phyloP scores from a whole-genome alignment of 2,888 invertebrate genomes.

The Rhamphomyia laevipes region DNA sequence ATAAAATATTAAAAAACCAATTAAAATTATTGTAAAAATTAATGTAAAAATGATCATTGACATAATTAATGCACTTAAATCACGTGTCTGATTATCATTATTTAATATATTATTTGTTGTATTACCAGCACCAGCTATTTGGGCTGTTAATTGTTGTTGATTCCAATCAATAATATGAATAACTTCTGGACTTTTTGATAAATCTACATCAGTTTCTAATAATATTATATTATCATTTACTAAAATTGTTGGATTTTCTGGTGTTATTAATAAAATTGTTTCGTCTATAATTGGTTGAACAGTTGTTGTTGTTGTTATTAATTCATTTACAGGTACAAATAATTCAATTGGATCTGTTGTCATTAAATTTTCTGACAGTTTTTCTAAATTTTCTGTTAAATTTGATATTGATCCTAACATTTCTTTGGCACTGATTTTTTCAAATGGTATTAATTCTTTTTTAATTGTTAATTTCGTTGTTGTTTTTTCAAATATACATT shows the following conservation, averaged over 20 bases:
- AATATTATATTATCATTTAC: too few species aligned
- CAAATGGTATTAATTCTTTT: neutral
- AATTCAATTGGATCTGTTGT: slow-evolving; percentile 11
- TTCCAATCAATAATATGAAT: slow-evolving; percentile 33
- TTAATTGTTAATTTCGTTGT: slow-evolving; percentile 1
- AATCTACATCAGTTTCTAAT: neutral
- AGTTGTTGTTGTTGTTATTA: too few species aligned
- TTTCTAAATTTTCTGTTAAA: slow-evolving; percentile 31
- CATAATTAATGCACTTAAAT: slow-evolving; percentile 26
- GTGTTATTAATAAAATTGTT: slow-evolving; percentile 32
- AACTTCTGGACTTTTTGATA: slow-evolving; percentile 27
- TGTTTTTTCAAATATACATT: slow-evolving; percentile 13
- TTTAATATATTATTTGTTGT: slow-evolving; percentile 9
- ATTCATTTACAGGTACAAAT: slow-evolving; percentile 12
- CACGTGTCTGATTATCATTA: slow-evolving; percentile 12
- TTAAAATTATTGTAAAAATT: slow-evolving; percentile 23
- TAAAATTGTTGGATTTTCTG: slow-evolving; percentile 18
- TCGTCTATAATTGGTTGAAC: slow-evolving; percentile 24
- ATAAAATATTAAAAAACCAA: slow-evolving; percentile 31
- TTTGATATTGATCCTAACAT: slow-evolving; percentile 33
- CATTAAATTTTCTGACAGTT: slow-evolving; percentile 27
- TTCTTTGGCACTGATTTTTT: slow-evolving; percentile 17
- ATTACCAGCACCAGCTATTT: slow-evolving; percentile 1
- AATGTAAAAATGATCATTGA: slow-evolving; percentile 27
- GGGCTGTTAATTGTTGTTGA: slow-evolving; percentile 13